These are phyloP conservation scores for Eumeta japonica DNA, from an alignment of 1,140 invertebrate species.

Conservation along the genomic window DNA sequence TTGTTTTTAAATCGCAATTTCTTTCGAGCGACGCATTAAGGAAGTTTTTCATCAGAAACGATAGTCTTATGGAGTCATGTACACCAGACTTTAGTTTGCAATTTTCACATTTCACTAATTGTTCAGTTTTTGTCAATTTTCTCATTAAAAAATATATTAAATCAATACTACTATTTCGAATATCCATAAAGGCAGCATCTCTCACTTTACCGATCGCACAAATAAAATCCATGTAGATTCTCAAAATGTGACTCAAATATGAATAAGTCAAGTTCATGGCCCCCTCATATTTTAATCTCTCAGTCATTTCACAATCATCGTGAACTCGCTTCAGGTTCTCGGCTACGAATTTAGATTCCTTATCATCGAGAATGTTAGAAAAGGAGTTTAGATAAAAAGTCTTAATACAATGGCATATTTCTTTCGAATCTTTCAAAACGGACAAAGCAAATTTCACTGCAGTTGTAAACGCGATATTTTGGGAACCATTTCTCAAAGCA, in stretches of 20 bases:
- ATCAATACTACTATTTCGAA: constrained; percentile 22
- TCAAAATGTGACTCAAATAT: constrained; percentile 29
- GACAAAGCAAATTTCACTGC: constrained; percentile 16
- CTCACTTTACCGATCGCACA: too few species aligned
- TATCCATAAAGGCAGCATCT: too few species aligned
- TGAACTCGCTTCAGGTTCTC: too few species aligned
- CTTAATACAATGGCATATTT: constrained; percentile 31
- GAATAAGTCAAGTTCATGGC: constrained; percentile 28
- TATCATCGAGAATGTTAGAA: constrained; percentile 25
- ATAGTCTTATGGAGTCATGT: constrained; percentile 34
- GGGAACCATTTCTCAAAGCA: constrained; percentile 19
- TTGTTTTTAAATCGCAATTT: constrained; percentile 12
- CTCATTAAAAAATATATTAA: constrained; percentile 25
- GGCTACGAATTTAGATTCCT: too few species aligned
- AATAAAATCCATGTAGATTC: constrained; percentile 27
- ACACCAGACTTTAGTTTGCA: constrained; percentile 27
- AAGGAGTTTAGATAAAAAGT: constrained; percentile 34
- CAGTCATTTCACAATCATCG: constrained; percentile 24
- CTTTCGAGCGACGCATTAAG: constrained; percentile 13
- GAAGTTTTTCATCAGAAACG: constrained; percentile 29
- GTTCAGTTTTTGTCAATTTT: constrained; percentile 20
- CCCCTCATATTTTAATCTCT: constrained; percentile 27
- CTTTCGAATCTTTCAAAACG: constrained; percentile 19
- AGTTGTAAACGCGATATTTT: constrained; percentile 15
- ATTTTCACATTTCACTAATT: constrained; percentile 37